Evolutionary conservation across 2,888 invertebrate genomes (phyloP).

Genomic region (Stenolophus ochropezus): DNA sequence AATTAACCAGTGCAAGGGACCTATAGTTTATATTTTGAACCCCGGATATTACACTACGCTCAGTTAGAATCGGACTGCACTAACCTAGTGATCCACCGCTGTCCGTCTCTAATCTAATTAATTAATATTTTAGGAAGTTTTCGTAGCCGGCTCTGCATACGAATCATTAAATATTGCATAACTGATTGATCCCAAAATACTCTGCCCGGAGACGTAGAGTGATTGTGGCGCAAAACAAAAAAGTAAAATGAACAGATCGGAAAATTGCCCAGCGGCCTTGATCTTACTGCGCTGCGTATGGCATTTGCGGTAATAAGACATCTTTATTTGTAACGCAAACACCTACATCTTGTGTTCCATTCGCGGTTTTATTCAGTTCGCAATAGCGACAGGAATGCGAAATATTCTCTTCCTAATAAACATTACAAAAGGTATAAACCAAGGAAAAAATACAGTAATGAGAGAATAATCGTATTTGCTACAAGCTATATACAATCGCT

Average conservation of each 20-base stretch:
- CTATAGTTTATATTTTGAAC: too few species aligned
- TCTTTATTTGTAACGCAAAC: slow-evolving; percentile 21
- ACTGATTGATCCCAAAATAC: slow-evolving; percentile 26
- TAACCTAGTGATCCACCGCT: too few species aligned
- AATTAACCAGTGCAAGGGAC: too few species aligned
- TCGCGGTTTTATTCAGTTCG: too few species aligned
- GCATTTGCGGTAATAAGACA: slow-evolving; percentile 28
- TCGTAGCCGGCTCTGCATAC: background rate
- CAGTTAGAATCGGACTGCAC: too few species aligned
- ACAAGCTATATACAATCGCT: background rate
- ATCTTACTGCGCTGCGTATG: slow-evolving; percentile 21
- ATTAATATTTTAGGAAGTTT: too few species aligned
- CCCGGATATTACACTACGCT: too few species aligned
- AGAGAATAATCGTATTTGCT: background rate
- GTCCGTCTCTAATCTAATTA: too few species aligned
- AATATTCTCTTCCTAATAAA: background rate
- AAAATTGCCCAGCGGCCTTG: slow-evolving; percentile 35
- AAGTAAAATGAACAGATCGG: slow-evolving; percentile 27
- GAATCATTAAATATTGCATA: slow-evolving; percentile 19
- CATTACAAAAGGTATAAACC: background rate
- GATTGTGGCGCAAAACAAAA: slow-evolving; percentile 19
- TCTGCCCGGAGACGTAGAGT: slow-evolving; percentile 19
- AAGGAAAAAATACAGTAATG: background rate
- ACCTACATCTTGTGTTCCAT: background rate
- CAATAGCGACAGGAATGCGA: background rate